These are phyloP conservation scores for Stenotaenia linearis DNA, from an alignment of 2,888 invertebrate genomes.

Conservation along the genomic window DNA sequence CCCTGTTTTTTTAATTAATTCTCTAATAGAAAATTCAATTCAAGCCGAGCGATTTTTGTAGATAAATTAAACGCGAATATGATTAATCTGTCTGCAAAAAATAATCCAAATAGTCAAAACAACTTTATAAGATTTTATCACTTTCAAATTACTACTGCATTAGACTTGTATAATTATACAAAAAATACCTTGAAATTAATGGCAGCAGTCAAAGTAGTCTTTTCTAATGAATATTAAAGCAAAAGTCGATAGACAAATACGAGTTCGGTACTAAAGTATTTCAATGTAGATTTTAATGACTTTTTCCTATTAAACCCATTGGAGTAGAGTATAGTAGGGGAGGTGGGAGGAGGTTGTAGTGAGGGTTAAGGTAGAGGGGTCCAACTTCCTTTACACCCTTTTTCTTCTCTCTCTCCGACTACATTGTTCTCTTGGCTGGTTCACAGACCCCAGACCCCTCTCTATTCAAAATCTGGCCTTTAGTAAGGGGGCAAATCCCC, in stretches of 20 bases:
- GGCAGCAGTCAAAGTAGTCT: neutral
- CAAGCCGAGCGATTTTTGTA: too few species aligned
- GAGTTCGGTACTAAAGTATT: too few species aligned
- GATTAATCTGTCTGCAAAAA: too few species aligned
- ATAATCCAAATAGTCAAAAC: too few species aligned
- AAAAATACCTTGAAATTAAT: neutral
- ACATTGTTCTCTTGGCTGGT: neutral
- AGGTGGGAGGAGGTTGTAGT: neutral
- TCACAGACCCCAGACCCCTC: constrained; percentile 26
- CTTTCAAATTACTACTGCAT: too few species aligned
- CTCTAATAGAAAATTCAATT: too few species aligned
- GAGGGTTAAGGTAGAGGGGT: neutral
- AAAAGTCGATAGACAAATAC: neutral
- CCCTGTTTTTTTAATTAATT: too few species aligned
- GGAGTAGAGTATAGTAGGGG: neutral
- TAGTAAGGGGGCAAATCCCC: neutral
- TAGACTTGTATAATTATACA: too few species aligned
- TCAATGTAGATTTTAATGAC: too few species aligned
- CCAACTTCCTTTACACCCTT: constrained; percentile 21
- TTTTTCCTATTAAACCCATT: too few species aligned
- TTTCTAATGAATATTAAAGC: neutral
- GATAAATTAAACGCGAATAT: too few species aligned
- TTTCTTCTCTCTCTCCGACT: constrained; percentile 4
- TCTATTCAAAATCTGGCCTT: constrained; percentile 8
- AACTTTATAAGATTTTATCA: too few species aligned